Conservation (phyloP, 2,797 vertebrate genomes). For the Syndactyla subalaris region DNA sequence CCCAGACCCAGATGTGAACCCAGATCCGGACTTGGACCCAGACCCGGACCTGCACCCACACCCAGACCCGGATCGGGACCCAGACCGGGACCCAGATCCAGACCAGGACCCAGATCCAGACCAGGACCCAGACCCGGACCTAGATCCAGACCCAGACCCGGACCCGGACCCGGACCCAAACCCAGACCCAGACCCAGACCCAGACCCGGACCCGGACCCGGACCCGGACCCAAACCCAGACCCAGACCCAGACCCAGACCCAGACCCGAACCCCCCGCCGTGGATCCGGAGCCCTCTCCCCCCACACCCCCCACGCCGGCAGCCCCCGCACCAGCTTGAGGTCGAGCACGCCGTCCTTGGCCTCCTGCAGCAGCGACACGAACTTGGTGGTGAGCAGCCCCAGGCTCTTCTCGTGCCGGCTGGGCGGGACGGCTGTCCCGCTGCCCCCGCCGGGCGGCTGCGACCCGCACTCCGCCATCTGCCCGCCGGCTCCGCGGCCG, state of each 20-base stretch:
- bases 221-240: not conserved
- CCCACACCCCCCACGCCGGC: not conserved
- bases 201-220: not conserved
- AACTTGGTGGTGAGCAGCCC: slow-evolving; percentile 97
- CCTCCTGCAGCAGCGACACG: slow-evolving; percentile 94
- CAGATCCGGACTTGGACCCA: not conserved
- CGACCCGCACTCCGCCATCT: slow-evolving; percentile 78
- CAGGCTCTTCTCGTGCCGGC: slow-evolving; percentile 95
- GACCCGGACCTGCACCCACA: not conserved
- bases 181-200: not conserved
- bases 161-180: not conserved
- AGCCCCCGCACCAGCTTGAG: slow-evolving; percentile 87
- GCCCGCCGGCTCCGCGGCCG: slow-evolving; percentile 18
- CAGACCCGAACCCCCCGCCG: not conserved
- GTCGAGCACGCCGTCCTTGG: slow-evolving; percentile 96
- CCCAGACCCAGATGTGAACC: not conserved
- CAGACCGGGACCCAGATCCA: not conserved
- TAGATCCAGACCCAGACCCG: not conserved
- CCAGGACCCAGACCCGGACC: not conserved
- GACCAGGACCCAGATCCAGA: not conserved
- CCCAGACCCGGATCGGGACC: not conserved
- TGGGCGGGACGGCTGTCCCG: slow-evolving; percentile 84
- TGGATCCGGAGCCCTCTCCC: too few relatives aligned
- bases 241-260: too few relatives aligned
- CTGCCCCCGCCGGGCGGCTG: slow-evolving; percentile 59